Percentiles rank a stretch among this genome's conserved stretches.
These are phyloP conservation scores for Syngnathus scovelli DNA, from an alignment of 2,113 vertebrate genomes.

Conservation along the genomic window DNA sequence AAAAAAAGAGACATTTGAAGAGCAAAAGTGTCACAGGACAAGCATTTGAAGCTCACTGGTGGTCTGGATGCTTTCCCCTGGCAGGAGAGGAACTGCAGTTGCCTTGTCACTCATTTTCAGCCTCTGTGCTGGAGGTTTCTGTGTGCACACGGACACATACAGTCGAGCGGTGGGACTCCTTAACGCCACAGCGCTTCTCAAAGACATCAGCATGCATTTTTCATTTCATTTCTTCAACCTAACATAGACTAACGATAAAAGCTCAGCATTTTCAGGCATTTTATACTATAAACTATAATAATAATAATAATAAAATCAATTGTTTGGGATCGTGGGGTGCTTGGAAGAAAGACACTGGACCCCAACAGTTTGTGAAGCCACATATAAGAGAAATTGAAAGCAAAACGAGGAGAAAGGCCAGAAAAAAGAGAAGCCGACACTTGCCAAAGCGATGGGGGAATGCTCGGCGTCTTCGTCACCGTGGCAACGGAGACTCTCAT, in stretches of 20 bases:
- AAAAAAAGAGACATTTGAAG: not conserved
- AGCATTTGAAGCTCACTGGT: conserved; percentile 71
- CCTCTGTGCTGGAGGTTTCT: conserved; percentile 71
- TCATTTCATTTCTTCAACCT: too few species aligned
- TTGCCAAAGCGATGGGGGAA: conserved; percentile 76
- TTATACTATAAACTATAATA: too few species aligned
- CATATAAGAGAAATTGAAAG: not conserved
- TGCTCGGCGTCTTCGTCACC: conserved; percentile 78
- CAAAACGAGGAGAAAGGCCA: conserved; percentile 10
- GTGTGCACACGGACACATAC: conserved; percentile 3
- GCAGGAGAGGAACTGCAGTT: conserved; percentile 77
- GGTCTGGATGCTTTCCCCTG: conserved; percentile 86
- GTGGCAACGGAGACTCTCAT: conserved; percentile 82
- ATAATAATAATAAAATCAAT: too few species aligned
- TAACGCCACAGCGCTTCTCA: too few species aligned
- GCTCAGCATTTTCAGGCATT: too few species aligned
- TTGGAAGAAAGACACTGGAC: not conserved
- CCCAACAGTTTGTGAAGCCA: not conserved
- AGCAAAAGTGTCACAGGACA: not conserved
- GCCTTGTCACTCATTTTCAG: conserved; percentile 77
- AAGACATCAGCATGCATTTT: not conserved
- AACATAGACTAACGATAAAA: too few species aligned
- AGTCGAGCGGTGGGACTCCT: not conserved
- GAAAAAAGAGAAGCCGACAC: conserved; percentile 59
- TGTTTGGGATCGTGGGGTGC: too few species aligned